Evolutionary conservation across 2,888 invertebrate genomes (phyloP).

Genomic region (Aphrophora alni): DNA sequence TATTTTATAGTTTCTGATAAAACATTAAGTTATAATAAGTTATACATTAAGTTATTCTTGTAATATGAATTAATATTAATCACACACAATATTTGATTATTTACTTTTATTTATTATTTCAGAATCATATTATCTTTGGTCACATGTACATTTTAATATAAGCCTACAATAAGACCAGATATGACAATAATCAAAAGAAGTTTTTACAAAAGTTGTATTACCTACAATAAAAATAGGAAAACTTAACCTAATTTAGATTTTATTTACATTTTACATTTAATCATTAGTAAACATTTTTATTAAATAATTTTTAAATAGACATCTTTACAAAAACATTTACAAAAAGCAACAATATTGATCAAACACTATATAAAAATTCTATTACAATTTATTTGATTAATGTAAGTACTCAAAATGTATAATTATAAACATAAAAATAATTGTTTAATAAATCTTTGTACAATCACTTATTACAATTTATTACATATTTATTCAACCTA

Average conservation of each 20-base stretch:
- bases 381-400: neutral
- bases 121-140: neutral
- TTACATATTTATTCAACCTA: neutral
- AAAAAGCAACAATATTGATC: constrained; percentile 34
- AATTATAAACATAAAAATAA: neutral
- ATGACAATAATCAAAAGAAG: neutral
- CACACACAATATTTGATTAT: neutral
- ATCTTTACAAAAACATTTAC: constrained; percentile 38
- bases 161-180: neutral
- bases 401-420: neutral
- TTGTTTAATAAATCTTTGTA: neutral
- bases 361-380: neutral
- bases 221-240: constrained; percentile 6
- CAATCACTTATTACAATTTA: neutral
- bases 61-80: neutral
- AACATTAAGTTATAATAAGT: too few species aligned
- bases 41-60: too few species aligned
- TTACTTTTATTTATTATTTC: neutral
- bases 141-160: neutral
- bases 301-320: constrained; percentile 31
- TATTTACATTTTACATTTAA: constrained; percentile 5
- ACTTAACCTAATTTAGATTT: constrained; percentile 2
- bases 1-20: too few species aligned
- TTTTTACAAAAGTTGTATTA: neutral
- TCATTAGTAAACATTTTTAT: neutral